Evolutionary conservation across 2,797 vertebrate species (phyloP).

Genomic region (Nyctibius grandis): DNA sequence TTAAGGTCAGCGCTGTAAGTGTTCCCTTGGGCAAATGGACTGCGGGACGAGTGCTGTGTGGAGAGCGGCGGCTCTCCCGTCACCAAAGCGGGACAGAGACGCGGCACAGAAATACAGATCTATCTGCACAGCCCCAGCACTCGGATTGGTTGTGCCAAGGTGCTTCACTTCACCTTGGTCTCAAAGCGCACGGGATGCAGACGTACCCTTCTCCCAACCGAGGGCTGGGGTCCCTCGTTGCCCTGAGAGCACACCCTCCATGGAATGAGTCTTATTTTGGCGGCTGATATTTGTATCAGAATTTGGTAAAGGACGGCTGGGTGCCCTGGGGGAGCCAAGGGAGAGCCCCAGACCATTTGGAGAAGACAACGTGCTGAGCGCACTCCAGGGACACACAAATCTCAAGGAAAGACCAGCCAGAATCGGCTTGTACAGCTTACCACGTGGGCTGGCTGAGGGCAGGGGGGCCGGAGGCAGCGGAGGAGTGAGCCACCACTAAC

Average conservation of each 20-base stretch:
- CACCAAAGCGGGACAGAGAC: background rate
- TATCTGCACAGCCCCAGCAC: background rate
- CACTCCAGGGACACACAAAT: background rate
- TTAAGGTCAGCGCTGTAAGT: conserved; percentile 69
- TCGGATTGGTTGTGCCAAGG: accelerated
- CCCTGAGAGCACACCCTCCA: background rate
- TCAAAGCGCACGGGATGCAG: accelerated
- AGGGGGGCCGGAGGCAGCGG: background rate
- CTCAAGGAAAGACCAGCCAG: background rate
- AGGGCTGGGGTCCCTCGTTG: background rate
- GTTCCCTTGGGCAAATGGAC: conserved; percentile 41
- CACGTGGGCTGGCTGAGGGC: background rate
- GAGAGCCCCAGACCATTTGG: background rate
- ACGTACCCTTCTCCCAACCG: accelerated
- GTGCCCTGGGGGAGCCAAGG: background rate
- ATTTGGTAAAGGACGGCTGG: background rate
- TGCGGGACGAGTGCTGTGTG: background rate
- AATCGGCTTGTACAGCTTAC: background rate
- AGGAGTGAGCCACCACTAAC: background rate
- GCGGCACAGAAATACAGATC: background rate
- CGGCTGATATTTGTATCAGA: no score
- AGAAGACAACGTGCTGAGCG: background rate
- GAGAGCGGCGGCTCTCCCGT: accelerated
- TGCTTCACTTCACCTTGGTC: background rate
- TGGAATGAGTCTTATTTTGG: background rate